phyloP scores from a whole-genome alignment of 2,113 vertebrate species.

The Ctenomys sociabilis region DNA sequence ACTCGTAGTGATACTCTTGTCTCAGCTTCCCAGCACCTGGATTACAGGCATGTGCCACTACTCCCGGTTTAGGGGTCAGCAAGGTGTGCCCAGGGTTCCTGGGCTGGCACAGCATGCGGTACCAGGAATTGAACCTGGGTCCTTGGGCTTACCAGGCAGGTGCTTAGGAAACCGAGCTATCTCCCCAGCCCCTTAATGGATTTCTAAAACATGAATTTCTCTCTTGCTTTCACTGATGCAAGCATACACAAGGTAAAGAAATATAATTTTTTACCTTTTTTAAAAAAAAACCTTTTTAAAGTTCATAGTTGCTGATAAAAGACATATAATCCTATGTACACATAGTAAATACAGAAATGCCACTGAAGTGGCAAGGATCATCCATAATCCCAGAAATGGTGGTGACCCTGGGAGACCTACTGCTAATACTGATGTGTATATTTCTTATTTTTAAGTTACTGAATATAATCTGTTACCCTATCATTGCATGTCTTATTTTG shows the following conservation, averaged over 20 bases:
- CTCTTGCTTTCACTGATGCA: background rate
- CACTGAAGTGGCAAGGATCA: background rate
- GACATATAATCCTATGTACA: background rate
- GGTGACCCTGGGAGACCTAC: background rate
- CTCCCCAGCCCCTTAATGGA: too few species aligned
- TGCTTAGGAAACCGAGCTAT: too few species aligned
- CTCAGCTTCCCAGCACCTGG: too few species aligned
- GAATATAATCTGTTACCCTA: background rate
- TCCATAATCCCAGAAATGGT: background rate
- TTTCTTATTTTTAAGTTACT: constrained; percentile 25
- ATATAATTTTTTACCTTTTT: background rate
- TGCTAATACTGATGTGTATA: background rate
- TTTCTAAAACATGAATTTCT: background rate
- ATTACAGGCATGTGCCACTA: too few species aligned
- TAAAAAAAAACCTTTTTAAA: background rate
- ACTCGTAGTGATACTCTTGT: too few species aligned
- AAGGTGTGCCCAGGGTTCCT: too few species aligned
- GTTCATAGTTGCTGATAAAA: constrained; percentile 42
- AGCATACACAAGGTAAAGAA: background rate
- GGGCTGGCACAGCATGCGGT: too few species aligned
- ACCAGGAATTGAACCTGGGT: too few species aligned
- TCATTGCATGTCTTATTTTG: background rate
- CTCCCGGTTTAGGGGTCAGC: too few species aligned
- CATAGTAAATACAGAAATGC: background rate
- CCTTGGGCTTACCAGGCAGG: too few species aligned